Conservation (phyloP, 2,797 vertebrate genomes). For the Alauda arvensis region DNA sequence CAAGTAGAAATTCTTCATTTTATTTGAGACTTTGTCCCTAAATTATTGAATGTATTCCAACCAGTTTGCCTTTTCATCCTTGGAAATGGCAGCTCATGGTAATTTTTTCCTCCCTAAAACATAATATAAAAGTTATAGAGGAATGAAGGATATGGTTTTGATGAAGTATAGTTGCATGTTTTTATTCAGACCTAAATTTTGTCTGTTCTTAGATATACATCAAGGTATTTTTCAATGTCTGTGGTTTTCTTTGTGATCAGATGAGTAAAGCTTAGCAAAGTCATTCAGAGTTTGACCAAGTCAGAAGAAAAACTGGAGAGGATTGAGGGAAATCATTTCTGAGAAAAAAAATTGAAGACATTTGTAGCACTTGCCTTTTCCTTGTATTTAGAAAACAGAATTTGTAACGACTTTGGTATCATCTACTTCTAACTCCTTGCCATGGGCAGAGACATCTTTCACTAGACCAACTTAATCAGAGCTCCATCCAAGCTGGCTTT, state of each 20-base stretch:
- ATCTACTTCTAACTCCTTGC: neutral
- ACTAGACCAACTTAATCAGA: neutral
- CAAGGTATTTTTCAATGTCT: neutral
- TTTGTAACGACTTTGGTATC: neutral
- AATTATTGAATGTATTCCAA: neutral
- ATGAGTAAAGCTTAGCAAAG: neutral
- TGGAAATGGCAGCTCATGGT: neutral
- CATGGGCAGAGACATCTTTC: neutral
- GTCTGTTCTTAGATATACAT: neutral
- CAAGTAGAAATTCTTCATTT: neutral
- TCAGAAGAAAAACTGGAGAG: neutral
- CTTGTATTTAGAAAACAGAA: neutral
- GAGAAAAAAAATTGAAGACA: neutral
- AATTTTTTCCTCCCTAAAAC: neutral
- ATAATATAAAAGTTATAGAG: neutral
- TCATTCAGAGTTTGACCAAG: neutral
- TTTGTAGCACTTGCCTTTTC: neutral
- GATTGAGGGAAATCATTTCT: neutral
- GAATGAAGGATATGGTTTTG: neutral
- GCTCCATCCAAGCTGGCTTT: neutral
- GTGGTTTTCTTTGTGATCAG: neutral
- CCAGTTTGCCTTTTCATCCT: neutral
- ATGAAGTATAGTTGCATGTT: neutral
- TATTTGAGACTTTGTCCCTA: neutral
- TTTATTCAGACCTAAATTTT: neutral